A percentile compares a stretch with the other conserved stretches of the same genome.
Evolutionary conservation across 2,888 invertebrate species (phyloP).

Genomic region (Tenthredo amoena): DNA sequence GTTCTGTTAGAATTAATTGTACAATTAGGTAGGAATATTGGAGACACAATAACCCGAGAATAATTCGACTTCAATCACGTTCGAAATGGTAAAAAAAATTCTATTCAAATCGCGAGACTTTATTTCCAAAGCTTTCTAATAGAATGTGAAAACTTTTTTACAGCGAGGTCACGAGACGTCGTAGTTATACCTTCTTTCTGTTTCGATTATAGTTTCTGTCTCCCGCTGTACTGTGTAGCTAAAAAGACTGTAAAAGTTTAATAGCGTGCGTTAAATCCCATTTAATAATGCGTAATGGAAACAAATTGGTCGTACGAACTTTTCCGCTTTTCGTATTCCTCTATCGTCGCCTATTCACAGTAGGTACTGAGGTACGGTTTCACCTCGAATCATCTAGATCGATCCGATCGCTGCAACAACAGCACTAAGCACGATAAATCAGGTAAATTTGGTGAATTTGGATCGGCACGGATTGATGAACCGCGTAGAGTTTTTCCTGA

Average conservation of each 20-base stretch:
- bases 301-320: neutral
- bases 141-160: neutral
- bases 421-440: neutral
- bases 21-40: neutral
- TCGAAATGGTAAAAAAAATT: neutral
- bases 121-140: neutral
- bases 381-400: neutral
- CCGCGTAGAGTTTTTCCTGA: neutral
- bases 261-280: neutral
- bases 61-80: neutral
- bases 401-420: neutral
- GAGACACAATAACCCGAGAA: neutral
- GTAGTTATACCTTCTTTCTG: neutral
- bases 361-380: neutral
- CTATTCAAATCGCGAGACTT: neutral
- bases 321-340: neutral
- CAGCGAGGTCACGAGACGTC: neutral
- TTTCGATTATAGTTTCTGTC: neutral
- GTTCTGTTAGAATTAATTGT: neutral
- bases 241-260: neutral
- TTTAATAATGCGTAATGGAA: neutral
- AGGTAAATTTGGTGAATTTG: neutral
- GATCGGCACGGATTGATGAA: neutral
- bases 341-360: neutral
- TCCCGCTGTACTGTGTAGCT: neutral